These are phyloP conservation scores for Andrena praecox DNA, from an alignment of 2,888 invertebrate species.

Conservation along the genomic window DNA sequence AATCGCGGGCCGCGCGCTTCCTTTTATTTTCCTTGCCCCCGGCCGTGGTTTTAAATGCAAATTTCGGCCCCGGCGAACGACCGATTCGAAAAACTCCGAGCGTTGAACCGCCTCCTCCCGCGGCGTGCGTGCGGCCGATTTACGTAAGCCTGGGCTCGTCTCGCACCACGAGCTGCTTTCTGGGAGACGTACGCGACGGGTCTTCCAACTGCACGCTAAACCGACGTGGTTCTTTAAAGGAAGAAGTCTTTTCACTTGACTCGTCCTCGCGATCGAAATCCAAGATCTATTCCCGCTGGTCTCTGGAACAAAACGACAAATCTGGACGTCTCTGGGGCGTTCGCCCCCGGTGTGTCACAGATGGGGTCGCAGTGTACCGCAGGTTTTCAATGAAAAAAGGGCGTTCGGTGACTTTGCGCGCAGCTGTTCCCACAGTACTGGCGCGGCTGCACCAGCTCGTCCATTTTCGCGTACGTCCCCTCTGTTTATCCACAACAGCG, in stretches of 20 bases:
- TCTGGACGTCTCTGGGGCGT: not conserved
- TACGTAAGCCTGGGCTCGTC: slow-evolving; percentile 10
- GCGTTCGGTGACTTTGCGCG: not conserved
- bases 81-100: slow-evolving; percentile 43
- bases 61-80: slow-evolving; percentile 63
- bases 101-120: slow-evolving; percentile 39
- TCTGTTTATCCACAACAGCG: slow-evolving; percentile 7
- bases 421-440: slow-evolving; percentile 6
- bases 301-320: too few relatives aligned
- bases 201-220: too few relatives aligned
- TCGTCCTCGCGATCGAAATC: too few relatives aligned
- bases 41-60: slow-evolving; percentile 72
- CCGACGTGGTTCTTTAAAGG: too few relatives aligned
- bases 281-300: too few relatives aligned
- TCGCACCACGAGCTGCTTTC: not conserved
- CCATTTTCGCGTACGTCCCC: slow-evolving; percentile 1
- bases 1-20: slow-evolving; percentile 47
- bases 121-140: slow-evolving; percentile 18
- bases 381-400: slow-evolving; percentile 5
- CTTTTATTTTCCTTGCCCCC: slow-evolving; percentile 57
- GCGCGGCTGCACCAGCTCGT: not conserved
- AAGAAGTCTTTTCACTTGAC: too few relatives aligned
- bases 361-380: not conserved
- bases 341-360: not conserved
- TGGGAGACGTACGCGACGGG: not conserved